A percentile compares a stretch with the other conserved stretches of the same genome.
Evolutionary conservation across 1,140 invertebrate species (phyloP).

Genomic region (Caenorhabditis briggsae): DNA sequence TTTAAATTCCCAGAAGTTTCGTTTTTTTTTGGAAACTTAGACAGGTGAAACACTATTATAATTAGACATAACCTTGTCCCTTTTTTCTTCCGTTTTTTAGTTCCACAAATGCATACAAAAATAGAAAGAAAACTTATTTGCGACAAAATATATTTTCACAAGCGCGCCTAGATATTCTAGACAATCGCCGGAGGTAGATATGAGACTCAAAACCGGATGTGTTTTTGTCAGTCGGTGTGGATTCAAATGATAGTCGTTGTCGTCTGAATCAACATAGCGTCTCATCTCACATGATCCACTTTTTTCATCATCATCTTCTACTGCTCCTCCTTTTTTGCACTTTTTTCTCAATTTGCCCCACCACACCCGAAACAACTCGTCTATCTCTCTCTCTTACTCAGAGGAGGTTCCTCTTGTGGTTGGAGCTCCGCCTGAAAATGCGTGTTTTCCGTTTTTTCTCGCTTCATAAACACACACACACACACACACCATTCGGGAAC

Average conservation of each 20-base stretch:
- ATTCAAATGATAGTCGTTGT: constrained; percentile 12
- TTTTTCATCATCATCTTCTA: constrained; percentile 9
- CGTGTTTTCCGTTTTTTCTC: constrained; percentile 42
- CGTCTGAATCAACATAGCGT: constrained; percentile 41
- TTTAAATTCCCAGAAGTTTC: too few relatives aligned
- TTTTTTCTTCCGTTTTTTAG: neutral
- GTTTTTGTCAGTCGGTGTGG: constrained; percentile 33
- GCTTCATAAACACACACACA: constrained; percentile 42
- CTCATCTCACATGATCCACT: constrained; percentile 48
- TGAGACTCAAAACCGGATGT: constrained; percentile 3
- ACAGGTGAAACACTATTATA: constrained; percentile 38
- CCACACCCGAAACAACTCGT: constrained; percentile 42
- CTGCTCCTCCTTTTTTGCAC: constrained; percentile 32
- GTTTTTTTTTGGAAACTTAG: too few relatives aligned
- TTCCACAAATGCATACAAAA: neutral
- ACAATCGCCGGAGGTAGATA: neutral
- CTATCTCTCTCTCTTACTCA: constrained; percentile 26
- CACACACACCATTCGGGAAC: constrained; percentile 24
- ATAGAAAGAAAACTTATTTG: neutral
- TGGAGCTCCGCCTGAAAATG: constrained; percentile 3
- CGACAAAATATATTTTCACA: neutral
- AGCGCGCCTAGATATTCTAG: neutral
- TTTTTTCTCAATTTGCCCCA: constrained; percentile 53
- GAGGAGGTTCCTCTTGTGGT: constrained; percentile 18
- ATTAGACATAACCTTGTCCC: constrained; percentile 1